phyloP scores from a whole-genome alignment of 1,140 invertebrate species.

The Drosophila saltans region DNA sequence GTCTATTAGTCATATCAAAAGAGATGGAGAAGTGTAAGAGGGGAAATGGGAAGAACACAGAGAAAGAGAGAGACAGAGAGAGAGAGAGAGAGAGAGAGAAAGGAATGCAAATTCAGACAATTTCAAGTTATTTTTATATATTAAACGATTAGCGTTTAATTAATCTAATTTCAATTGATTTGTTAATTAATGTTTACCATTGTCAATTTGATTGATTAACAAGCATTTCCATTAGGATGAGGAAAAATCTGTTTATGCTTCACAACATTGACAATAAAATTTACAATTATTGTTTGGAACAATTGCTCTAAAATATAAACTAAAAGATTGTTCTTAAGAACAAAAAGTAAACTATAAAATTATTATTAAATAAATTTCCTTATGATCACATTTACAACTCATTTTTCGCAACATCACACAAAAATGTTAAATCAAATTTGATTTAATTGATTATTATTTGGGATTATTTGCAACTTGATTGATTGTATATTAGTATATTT shows the following conservation, averaged over 20 bases:
- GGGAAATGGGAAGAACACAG: background rate
- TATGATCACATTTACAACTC: no score
- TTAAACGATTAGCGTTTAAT: slow-evolving; percentile 46
- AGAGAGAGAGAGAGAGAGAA: background rate
- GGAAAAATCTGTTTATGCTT: no score
- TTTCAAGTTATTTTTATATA: slow-evolving; percentile 34
- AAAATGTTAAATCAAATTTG: background rate
- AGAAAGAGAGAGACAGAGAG: background rate
- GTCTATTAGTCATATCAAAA: slow-evolving; percentile 25
- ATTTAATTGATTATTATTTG: background rate
- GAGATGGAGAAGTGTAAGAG: background rate
- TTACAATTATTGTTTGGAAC: no score
- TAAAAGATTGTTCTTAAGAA: no score
- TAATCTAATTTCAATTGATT: slow-evolving; percentile 41
- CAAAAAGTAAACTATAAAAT: no score
- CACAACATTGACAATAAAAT: slow-evolving; percentile 6
- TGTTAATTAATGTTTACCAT: slow-evolving; percentile 39
- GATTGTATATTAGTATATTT: background rate
- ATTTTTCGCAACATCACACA: no score
- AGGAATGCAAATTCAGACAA: background rate
- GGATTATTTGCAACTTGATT: slow-evolving; percentile 3
- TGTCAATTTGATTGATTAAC: slow-evolving; percentile 13
- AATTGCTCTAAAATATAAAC: no score
- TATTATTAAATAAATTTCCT: no score
- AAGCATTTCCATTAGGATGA: no score